Evolutionary conservation across 2,888 invertebrate genomes (phyloP).

Genomic region (Eremobia ochroleuca): DNA sequence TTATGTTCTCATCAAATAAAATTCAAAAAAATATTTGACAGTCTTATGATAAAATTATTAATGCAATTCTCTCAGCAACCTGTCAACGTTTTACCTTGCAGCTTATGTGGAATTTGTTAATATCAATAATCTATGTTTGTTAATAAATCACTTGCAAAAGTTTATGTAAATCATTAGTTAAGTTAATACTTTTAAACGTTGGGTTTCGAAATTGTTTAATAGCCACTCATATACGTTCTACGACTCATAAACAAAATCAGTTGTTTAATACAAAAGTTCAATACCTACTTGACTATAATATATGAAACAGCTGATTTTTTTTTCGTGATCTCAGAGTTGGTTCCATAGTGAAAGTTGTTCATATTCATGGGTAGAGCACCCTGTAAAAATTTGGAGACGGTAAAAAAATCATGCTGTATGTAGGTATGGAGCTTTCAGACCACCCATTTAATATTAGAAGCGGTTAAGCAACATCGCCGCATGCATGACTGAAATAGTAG

Average conservation of each 20-base stretch:
- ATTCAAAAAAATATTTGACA: constrained; percentile 42
- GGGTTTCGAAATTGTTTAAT: constrained; percentile 7
- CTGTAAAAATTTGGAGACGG: no score
- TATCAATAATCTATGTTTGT: constrained; percentile 19
- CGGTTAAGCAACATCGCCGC: background rate
- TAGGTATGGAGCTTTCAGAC: background rate
- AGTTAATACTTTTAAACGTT: constrained; percentile 32
- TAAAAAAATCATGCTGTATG: no score
- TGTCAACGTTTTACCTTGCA: constrained; percentile 38
- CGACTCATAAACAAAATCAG: no score
- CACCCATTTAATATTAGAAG: constrained; percentile 6
- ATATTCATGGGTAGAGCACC: no score
- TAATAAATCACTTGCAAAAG: constrained; percentile 38
- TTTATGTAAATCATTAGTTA: constrained; percentile 39
- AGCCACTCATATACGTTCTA: no score
- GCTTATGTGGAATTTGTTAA: constrained; percentile 18
- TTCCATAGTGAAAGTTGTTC: no score
- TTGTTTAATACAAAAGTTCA: no score
- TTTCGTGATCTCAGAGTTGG: no score
- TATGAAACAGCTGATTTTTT: no score
- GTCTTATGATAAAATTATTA: constrained; percentile 50
- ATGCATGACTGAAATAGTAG: background rate
- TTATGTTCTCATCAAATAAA: constrained; percentile 25
- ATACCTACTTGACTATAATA: no score
- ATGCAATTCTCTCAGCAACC: constrained; percentile 47